Conservation (phyloP, 2,888 invertebrate species). For the Philaethria dido region DNA sequence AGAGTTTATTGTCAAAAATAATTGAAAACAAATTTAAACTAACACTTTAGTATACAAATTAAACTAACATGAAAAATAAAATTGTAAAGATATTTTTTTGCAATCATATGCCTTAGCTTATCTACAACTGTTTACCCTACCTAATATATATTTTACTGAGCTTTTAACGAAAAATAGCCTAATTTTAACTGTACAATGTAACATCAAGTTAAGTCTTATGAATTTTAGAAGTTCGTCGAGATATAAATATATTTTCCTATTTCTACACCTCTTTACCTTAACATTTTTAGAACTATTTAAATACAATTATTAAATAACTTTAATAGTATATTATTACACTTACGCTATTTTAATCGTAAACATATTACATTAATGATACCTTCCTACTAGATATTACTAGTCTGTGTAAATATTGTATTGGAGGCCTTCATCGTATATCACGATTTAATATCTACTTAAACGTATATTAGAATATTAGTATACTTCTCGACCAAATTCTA, state of each 20-base stretch:
- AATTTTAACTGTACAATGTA: constrained; percentile 7
- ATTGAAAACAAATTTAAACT: neutral
- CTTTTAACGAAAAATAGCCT: neutral
- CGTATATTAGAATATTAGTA: constrained; percentile 40
- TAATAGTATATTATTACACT: constrained; percentile 7
- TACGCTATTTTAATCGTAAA: constrained; percentile 16
- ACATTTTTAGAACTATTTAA: constrained; percentile 19
- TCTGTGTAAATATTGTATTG: constrained; percentile 69
- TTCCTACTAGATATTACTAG: constrained; percentile 63
- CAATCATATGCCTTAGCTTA: neutral
- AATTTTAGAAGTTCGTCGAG: constrained; percentile 15
- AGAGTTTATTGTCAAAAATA: neutral
- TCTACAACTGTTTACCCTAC: neutral
- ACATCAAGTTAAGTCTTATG: constrained; percentile 7
- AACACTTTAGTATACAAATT: neutral
- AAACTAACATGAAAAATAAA: neutral
- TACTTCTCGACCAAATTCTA: constrained; percentile 75
- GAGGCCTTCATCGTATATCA: constrained; percentile 76
- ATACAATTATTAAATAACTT: constrained; percentile 26
- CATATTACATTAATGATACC: constrained; percentile 59
- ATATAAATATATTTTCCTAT: constrained; percentile 23
- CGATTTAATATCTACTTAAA: constrained; percentile 34
- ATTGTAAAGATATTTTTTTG: neutral
- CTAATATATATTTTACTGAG: constrained; percentile 5
- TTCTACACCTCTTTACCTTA: constrained; percentile 28